Percentiles rank a stretch among this genome's conserved stretches.
These are phyloP conservation scores for Eledona agricola DNA, from an alignment of 2,888 invertebrate species.

Conservation along the genomic window DNA sequence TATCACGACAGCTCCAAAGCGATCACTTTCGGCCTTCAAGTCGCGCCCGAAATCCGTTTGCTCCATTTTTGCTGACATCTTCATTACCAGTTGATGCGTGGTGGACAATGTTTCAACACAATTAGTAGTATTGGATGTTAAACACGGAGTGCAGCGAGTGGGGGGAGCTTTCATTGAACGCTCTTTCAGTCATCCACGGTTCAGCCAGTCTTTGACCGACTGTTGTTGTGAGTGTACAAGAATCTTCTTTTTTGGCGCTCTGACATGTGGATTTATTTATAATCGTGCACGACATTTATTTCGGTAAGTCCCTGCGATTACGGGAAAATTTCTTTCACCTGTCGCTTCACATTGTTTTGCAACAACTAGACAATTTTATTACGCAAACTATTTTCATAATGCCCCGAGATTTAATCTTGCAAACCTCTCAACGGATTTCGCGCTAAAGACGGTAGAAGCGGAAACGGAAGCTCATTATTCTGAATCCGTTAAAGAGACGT, in stretches of 20 bases:
- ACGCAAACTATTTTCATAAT: slow-evolving; percentile 19
- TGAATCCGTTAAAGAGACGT: slow-evolving; percentile 45
- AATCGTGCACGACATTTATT: slow-evolving; percentile 3
- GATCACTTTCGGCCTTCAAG: too few species aligned
- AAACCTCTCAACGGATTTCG: slow-evolving; percentile 14
- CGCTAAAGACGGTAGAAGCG: slow-evolving; percentile 32
- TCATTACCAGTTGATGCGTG: slow-evolving; percentile 2
- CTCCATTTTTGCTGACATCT: not conserved
- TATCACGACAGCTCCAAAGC: too few species aligned
- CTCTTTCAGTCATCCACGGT: slow-evolving; percentile 44
- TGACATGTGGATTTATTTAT: slow-evolving; percentile 44
- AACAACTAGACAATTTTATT: slow-evolving; percentile 17
- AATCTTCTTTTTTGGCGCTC: slow-evolving; percentile 31
- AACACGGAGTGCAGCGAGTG: slow-evolving; percentile 37
- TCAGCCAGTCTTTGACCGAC: slow-evolving; percentile 51
- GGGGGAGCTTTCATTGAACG: slow-evolving; percentile 51
- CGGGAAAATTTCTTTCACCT: slow-evolving; percentile 24
- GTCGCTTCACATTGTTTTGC: slow-evolving; percentile 18
- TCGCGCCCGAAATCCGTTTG: slow-evolving; percentile 3
- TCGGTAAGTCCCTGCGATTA: not conserved
- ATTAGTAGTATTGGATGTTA: slow-evolving; percentile 40
- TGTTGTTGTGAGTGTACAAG: slow-evolving; percentile 44
- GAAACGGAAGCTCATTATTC: slow-evolving; percentile 51
- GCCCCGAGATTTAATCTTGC: slow-evolving; percentile 10
- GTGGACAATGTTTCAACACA: slow-evolving; percentile 26